Evolutionary conservation across 2,888 invertebrate genomes (phyloP).

Genomic region (Diaprepes abbreviatus): DNA sequence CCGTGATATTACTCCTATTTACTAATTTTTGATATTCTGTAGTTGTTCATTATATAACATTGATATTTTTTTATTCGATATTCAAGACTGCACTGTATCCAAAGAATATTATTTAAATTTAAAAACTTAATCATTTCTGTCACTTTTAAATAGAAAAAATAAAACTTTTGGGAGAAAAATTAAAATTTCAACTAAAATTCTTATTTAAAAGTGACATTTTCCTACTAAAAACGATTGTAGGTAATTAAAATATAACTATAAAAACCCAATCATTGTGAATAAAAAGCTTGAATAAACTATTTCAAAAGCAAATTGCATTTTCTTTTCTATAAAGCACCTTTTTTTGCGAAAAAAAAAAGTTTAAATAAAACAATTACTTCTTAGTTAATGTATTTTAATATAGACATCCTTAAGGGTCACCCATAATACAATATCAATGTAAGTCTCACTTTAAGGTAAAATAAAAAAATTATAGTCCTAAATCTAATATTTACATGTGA

Average conservation of each 20-base stretch:
- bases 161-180: neutral
- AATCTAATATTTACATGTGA: neutral
- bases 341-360: neutral
- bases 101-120: constrained; percentile 53
- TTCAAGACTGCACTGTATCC: constrained; percentile 61
- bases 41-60: no score
- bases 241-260: constrained; percentile 55
- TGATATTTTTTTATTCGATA: constrained; percentile 6
- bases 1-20: no score
- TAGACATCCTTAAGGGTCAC: neutral
- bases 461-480: no score
- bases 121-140: neutral
- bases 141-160: constrained; percentile 4
- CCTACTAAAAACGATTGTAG: constrained; percentile 10
- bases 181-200: neutral
- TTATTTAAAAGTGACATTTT: constrained; percentile 13
- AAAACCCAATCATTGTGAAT: constrained; percentile 60
- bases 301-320: constrained; percentile 50
- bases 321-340: constrained; percentile 10
- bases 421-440: constrained; percentile 2
- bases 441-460: neutral
- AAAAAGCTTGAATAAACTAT: constrained; percentile 61
- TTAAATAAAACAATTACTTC: constrained; percentile 3
- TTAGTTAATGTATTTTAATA: neutral
- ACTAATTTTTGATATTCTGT: no score